Evolutionary conservation across 1,140 invertebrate genomes (phyloP).

Genomic region (Cecropterus lyciades): DNA sequence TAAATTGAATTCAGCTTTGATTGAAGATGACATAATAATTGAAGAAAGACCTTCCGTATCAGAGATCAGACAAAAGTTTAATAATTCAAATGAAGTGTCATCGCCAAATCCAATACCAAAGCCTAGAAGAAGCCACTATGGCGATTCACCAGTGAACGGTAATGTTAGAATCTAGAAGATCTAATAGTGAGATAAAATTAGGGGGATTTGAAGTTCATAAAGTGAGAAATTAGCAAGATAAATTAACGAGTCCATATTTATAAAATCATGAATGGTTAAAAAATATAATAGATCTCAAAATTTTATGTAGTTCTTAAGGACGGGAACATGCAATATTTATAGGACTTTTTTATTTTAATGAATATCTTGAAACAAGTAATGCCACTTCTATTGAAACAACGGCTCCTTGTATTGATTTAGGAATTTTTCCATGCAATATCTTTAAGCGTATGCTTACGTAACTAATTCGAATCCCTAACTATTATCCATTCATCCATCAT

Average conservation of each 20-base stretch:
- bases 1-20: constrained; percentile 72
- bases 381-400: not conserved
- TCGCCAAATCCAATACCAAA: constrained; percentile 83
- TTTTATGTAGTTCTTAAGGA: constrained; percentile 18
- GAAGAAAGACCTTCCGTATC: constrained; percentile 64
- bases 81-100: constrained; percentile 54
- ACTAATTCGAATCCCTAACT: not conserved
- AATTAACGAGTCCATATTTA: not conserved
- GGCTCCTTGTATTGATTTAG: not conserved
- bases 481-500: too few relatives aligned
- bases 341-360: not conserved
- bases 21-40: constrained; percentile 62
- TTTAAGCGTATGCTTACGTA: not conserved
- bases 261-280: not conserved
- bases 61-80: constrained; percentile 75
- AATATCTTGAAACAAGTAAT: not conserved
- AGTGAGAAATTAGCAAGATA: not conserved
- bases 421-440: too few relatives aligned
- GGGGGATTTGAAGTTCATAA: not conserved
- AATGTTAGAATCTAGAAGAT: constrained; percentile 44
- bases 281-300: constrained; percentile 29
- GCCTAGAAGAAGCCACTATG: constrained; percentile 77
- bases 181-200: constrained; percentile 13
- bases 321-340: constrained; percentile 32
- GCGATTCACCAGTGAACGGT: constrained; percentile 59